phyloP scores from a whole-genome alignment of 2,113 vertebrate genomes.

The Oncorhynchus keta region DNA sequence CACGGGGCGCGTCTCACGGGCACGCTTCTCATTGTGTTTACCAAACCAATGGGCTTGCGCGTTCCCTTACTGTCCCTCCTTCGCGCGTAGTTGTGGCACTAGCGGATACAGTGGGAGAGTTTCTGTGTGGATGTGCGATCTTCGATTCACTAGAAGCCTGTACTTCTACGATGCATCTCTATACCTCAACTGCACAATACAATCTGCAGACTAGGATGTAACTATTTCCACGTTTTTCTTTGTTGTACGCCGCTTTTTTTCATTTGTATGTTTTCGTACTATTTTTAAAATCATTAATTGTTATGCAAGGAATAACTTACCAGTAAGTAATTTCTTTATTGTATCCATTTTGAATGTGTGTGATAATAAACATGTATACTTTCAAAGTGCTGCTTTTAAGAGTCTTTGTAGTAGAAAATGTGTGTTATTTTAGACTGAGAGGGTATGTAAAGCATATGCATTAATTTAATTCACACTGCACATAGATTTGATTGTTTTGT shows the following conservation, averaged over 20 bases:
- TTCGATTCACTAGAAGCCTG: constrained; percentile 80
- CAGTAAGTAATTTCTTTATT: constrained; percentile 73
- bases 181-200: constrained; percentile 72
- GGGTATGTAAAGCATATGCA: neutral
- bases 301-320: constrained; percentile 73
- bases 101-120: constrained; percentile 82
- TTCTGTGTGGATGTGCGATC: constrained; percentile 81
- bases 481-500: neutral
- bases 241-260: constrained; percentile 61
- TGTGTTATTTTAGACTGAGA: neutral
- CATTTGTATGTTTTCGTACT: constrained; percentile 59
- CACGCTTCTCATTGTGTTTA: constrained; percentile 88
- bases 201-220: constrained; percentile 78
- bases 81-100: constrained; percentile 72
- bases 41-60: constrained; percentile 75
- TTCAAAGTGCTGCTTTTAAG: constrained; percentile 14
- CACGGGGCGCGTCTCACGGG: constrained; percentile 82
- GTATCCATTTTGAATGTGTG: constrained; percentile 36
- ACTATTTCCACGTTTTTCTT: constrained; percentile 77
- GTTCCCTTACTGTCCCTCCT: constrained; percentile 58
- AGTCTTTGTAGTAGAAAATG: constrained; percentile 2
- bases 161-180: constrained; percentile 75
- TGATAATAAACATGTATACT: constrained; percentile 3
- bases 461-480: neutral
- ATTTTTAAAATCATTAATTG: constrained; percentile 61